Evolutionary conservation across 2,888 invertebrate genomes (phyloP).

Genomic region (Geotrupes spiniger): DNA sequence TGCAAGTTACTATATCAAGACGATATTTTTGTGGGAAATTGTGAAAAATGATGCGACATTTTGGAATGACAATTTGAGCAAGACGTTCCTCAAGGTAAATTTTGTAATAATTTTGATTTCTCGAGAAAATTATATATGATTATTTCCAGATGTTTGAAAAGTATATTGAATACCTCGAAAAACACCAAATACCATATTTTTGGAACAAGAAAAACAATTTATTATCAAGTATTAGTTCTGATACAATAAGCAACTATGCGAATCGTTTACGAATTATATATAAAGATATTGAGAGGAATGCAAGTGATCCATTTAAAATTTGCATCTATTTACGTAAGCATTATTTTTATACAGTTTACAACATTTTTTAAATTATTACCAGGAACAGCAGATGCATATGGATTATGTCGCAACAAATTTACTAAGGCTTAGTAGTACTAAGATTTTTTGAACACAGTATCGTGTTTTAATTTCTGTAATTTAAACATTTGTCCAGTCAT

Average conservation of each 20-base stretch:
- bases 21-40: slow-evolving; percentile 51
- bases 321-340: no score
- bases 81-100: slow-evolving; percentile 40
- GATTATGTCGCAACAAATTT: no score
- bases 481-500: no score
- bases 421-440: no score
- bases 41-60: slow-evolving; percentile 27
- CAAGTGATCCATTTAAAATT: background rate
- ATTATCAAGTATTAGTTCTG: slow-evolving; percentile 39
- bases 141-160: slow-evolving; percentile 45
- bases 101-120: no score
- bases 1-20: slow-evolving; percentile 60
- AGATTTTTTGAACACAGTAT: no score
- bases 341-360: no score
- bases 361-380: no score
- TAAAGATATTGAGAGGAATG: background rate
- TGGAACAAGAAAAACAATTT: slow-evolving; percentile 47
- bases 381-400: no score
- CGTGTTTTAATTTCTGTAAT: no score
- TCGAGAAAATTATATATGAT: no score
- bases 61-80: slow-evolving; percentile 30
- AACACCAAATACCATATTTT: slow-evolving; percentile 40
- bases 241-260: slow-evolving; percentile 11
- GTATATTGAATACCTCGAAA: slow-evolving; percentile 33
- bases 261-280: background rate